A percentile compares a stretch with the other conserved stretches of the same genome.
Evolutionary conservation across 2,888 invertebrate species (phyloP).

Genomic region (Coecobrya sp.): DNA sequence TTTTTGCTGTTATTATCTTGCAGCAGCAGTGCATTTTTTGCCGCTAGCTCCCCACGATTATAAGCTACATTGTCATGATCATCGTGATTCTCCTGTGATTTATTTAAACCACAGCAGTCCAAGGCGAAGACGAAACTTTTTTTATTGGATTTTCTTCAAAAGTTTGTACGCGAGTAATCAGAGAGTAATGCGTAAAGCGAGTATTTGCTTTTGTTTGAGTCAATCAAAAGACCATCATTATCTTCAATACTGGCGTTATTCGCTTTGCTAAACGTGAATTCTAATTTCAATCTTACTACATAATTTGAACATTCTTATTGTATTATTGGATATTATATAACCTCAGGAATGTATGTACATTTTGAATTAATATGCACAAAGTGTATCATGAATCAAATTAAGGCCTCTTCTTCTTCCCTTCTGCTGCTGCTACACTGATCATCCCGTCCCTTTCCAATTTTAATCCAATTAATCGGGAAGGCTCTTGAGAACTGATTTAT

Average conservation of each 20-base stretch:
- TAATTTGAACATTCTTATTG: neutral
- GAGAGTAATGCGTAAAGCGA: neutral
- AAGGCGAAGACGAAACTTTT: constrained; percentile 52
- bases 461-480: constrained; percentile 76
- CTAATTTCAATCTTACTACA: neutral
- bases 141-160: constrained; percentile 21
- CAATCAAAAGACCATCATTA: constrained; percentile 32
- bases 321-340: too few species aligned
- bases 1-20: neutral
- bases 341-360: neutral
- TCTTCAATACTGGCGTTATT: neutral
- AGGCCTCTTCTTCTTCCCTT: neutral
- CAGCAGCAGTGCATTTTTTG: constrained; percentile 41
- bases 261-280: neutral
- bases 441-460: constrained; percentile 59
- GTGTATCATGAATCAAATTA: constrained; percentile 8
- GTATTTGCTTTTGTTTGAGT: constrained; percentile 24
- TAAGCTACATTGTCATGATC: constrained; percentile 80
- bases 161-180: neutral
- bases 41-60: constrained; percentile 74
- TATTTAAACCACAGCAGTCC: constrained; percentile 64
- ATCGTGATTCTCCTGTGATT: constrained; percentile 73
- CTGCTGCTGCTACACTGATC: too few species aligned
- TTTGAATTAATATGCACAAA: neutral
- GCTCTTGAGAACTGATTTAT: constrained; percentile 52